Base-by-base conservation (phyloP, 2,888 invertebrate genomes). In the Phragmatobia fuliginosa region DNA sequence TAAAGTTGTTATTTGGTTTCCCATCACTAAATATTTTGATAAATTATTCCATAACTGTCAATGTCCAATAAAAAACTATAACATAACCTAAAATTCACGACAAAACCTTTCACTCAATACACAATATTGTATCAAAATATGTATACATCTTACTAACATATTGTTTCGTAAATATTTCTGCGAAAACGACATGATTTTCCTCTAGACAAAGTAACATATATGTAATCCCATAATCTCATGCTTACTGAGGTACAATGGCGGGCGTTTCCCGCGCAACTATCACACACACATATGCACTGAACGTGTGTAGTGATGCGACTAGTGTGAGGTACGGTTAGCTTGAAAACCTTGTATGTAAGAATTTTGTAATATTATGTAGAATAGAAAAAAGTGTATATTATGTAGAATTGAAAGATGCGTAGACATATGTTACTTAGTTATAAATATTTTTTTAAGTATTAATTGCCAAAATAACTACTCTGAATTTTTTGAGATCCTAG, bases 241-340 rank as follows among this genome's bases (percentile, higher is more conserved):
- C 73, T 72, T 62, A 66, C 65, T 66, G 67, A 67, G 61, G 77
- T 41, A 78, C 79, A 79, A 78, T 75, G 72, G 70, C 76, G 73
- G 65, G 68, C 52, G 41, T 70, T 71, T 64, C 68, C 68, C 70
- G 52, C 65, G 28, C 77, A 86, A 86, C 86, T 85, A 84, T 84
- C 78, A 62, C 84, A 76, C 79, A 79, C 81, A 77, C 75, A 77
- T 21, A 45, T 41, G 45, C 64, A n/a, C 36, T 66, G 70, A 62
- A 62, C 38, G 70, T 82, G 82, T 72, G 77, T 68, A 80, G 80
- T 77, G 64, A 72, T 65, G 65, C 66, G 73, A 70, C 77, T 77
- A 78, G 78, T 78, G 80, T 71, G 68, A 62, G 21, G 82, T 70
- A 84, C 61, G 66, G 84, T 59, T 66, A 78, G 83, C 70, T 74